Conservation (phyloP, 2,888 invertebrate species). For the Microplitis deprimator region DNA sequence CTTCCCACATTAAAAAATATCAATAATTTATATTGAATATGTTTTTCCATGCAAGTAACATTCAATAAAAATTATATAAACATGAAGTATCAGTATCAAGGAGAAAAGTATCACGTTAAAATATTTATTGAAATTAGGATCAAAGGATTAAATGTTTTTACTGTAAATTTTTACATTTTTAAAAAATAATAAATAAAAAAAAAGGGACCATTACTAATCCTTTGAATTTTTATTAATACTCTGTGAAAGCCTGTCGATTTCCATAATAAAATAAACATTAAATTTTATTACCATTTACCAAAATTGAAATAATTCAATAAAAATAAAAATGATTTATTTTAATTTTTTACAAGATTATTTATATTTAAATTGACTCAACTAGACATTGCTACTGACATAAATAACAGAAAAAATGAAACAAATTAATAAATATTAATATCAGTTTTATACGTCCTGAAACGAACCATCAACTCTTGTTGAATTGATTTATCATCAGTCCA, state of each 20-base stretch:
- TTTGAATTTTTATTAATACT: not conserved
- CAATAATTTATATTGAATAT: no score
- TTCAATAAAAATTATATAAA: no score
- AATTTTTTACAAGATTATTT: not conserved
- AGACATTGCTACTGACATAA: not conserved
- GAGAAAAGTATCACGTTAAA: not conserved
- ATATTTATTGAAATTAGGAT: not conserved
- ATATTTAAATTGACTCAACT: not conserved
- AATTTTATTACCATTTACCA: not conserved
- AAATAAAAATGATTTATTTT: not conserved
- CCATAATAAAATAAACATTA: not conserved
- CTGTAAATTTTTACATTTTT: not conserved
- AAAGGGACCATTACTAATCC: not conserved
- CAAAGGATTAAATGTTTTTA: not conserved
- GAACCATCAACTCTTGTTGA: not conserved
- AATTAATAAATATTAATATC: constrained; percentile 15
- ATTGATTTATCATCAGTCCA: not conserved
- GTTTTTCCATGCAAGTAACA: no score
- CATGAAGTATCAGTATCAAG: not conserved
- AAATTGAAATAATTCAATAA: not conserved
- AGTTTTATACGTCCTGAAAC: not conserved
- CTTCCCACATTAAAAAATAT: no score
- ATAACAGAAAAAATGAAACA: not conserved
- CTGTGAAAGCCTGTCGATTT: not conserved
- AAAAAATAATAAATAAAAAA: not conserved